A percentile compares a stretch with the other conserved stretches of the same genome.
Conservation (phyloP, 2,113 vertebrate genomes). For the Tachycineta bicolor region DNA sequence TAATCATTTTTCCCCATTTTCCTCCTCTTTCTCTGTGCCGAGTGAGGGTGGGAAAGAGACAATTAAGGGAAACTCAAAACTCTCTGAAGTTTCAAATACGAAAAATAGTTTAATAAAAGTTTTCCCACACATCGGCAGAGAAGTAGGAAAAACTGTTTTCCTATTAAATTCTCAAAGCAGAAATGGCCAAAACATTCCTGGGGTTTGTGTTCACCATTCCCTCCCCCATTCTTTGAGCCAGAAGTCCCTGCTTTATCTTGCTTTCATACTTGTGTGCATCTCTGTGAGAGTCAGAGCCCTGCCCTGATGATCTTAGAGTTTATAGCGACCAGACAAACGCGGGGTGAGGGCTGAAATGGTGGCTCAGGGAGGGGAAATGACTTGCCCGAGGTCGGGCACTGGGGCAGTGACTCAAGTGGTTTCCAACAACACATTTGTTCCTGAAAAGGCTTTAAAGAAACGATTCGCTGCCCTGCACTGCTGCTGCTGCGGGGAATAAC, state of each 20-base stretch:
- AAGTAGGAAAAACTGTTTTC: slow-evolving; percentile 15
- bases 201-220: slow-evolving; percentile 32
- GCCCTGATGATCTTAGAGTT: not conserved
- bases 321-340: not conserved
- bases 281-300: not conserved
- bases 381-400: not conserved
- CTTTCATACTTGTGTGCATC: not conserved
- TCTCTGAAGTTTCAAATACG: slow-evolving; percentile 47
- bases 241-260: not conserved
- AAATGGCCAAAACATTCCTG: slow-evolving; percentile 22
- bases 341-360: not conserved
- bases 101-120: slow-evolving; percentile 49
- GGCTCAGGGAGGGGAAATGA: slow-evolving; percentile 23
- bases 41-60: slow-evolving; percentile 49
- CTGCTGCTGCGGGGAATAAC: not conserved
- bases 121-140: slow-evolving; percentile 4
- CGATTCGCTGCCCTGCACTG: not conserved
- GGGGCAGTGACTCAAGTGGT: slow-evolving; percentile 21
- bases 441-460: not conserved
- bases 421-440: slow-evolving; percentile 18
- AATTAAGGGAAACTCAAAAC: slow-evolving; percentile 63
- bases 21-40: slow-evolving; percentile 28
- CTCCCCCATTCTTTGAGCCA: not conserved
- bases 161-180: not conserved
- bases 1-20: slow-evolving; percentile 50